A percentile compares a stretch with the other conserved stretches of the same genome.
These are phyloP conservation scores for Carcina quercana DNA, from an alignment of 2,888 invertebrate species.

Conservation along the genomic window DNA sequence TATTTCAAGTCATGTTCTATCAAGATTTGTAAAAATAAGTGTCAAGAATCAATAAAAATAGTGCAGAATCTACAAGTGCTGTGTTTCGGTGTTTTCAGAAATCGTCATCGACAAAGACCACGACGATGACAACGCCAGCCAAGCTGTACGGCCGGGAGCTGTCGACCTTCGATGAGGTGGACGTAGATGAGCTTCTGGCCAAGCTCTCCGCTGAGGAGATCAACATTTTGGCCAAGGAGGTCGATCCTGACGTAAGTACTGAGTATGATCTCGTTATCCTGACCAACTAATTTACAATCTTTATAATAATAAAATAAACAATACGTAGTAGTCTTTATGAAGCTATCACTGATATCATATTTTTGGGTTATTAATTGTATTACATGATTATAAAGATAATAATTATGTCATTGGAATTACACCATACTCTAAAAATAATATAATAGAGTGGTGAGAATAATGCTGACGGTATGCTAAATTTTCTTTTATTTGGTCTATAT, in stretches of 20 bases:
- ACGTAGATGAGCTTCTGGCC: slow-evolving; percentile 94
- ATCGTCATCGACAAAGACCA: slow-evolving; percentile 90
- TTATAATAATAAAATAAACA: no score
- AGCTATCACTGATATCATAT: no score
- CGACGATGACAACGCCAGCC: slow-evolving; percentile 92
- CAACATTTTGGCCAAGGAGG: slow-evolving; percentile 97
- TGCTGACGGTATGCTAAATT: no score
- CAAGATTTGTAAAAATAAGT: slow-evolving; percentile 15
- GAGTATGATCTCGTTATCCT: no score
- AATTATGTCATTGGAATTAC: no score
- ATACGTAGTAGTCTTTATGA: no score
- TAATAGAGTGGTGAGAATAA: no score
- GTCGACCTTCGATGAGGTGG: slow-evolving; percentile 93
- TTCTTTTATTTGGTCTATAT: no score
- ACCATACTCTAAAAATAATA: no score
- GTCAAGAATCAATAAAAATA: slow-evolving; percentile 31
- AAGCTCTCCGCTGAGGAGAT: slow-evolving; percentile 97
- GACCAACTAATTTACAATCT: background rate
- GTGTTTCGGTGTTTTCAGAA: slow-evolving; percentile 77
- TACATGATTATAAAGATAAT: no score
- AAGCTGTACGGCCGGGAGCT: slow-evolving; percentile 93
- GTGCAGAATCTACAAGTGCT: slow-evolving; percentile 14
- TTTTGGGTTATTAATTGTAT: no score
- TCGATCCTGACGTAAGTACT: slow-evolving; percentile 98
- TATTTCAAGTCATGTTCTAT: background rate